Percentiles rank a stretch among this genome's conserved stretches.
Conservation (phyloP, 2,797 vertebrate species). For the Lagorchestes hirsutus region DNA sequence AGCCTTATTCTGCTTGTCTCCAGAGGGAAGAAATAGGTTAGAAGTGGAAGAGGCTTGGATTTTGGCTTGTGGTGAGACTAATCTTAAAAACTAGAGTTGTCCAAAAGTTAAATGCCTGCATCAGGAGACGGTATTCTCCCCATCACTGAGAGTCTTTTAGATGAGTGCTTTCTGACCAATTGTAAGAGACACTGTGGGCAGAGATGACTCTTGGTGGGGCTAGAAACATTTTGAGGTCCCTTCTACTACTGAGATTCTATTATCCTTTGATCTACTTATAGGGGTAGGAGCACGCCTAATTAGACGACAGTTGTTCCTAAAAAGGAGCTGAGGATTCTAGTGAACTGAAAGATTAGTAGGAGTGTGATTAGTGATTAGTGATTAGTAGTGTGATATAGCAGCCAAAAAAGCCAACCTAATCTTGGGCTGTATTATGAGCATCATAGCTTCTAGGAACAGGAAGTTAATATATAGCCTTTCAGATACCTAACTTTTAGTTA, state of each 20-base stretch:
- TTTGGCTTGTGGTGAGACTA: not conserved
- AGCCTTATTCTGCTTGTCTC: not conserved
- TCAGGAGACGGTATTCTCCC: not conserved
- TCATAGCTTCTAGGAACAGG: not conserved
- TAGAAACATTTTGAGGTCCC: not conserved
- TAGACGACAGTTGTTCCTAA: not conserved
- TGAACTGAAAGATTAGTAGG: not conserved
- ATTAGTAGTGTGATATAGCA: not conserved
- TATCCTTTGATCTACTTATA: not conserved
- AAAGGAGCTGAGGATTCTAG: not conserved
- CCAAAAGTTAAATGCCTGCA: not conserved
- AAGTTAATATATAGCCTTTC: not conserved
- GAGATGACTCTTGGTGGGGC: not conserved
- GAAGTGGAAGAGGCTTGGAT: not conserved
- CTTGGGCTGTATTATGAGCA: not conserved
- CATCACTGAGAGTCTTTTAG: not conserved
- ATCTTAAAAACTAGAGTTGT: not conserved
- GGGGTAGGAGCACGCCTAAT: not conserved
- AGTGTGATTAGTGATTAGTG: not conserved
- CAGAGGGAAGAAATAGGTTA: not conserved
- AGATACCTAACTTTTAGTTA: not conserved
- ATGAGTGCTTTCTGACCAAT: not conserved
- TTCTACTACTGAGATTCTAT: not conserved
- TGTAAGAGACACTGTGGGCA: not conserved
- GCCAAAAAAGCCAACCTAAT: not conserved